Conservation (phyloP, 2,888 invertebrate genomes). For the Agonopterix heracliana region DNA sequence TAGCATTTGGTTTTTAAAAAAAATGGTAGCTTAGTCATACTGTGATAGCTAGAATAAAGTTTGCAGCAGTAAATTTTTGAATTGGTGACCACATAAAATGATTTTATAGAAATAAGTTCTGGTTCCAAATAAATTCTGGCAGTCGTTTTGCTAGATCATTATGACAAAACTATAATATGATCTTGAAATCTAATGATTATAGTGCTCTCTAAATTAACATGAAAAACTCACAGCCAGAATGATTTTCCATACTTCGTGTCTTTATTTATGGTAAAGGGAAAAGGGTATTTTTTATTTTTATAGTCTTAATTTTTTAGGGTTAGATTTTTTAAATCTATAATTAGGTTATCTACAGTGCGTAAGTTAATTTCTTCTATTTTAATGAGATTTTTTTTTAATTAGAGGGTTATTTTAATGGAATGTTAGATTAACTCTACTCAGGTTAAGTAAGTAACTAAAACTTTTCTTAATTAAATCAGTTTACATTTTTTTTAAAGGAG, state of each 20-base stretch:
- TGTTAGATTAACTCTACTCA: constrained; percentile 59
- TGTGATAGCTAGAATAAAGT: too few species aligned
- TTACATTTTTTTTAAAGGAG: too few species aligned
- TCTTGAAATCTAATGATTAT: constrained; percentile 18
- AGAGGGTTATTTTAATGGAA: constrained; percentile 60
- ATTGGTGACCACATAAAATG: too few species aligned
- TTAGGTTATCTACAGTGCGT: constrained; percentile 70
- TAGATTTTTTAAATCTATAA: constrained; percentile 62
- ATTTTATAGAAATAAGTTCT: too few species aligned
- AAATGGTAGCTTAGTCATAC: too few species aligned
- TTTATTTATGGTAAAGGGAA: constrained; percentile 65
- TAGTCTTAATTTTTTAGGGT: constrained; percentile 43
- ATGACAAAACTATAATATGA: too few species aligned
- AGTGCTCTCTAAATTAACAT: constrained; percentile 55
- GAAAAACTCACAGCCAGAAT: constrained; percentile 73
- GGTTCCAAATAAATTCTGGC: too few species aligned
- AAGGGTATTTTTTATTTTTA: constrained; percentile 41
- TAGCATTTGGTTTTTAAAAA: too few species aligned
- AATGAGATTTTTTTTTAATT: constrained; percentile 53
- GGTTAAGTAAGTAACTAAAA: constrained; percentile 29
- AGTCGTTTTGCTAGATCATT: too few species aligned
- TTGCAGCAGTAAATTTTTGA: too few species aligned
- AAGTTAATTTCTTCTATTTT: constrained; percentile 67
- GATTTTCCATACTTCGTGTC: constrained; percentile 66
- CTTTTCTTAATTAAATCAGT: constrained; percentile 17